Conservation (phyloP, 2,113 vertebrate genomes). For the Lota lota region DNA sequence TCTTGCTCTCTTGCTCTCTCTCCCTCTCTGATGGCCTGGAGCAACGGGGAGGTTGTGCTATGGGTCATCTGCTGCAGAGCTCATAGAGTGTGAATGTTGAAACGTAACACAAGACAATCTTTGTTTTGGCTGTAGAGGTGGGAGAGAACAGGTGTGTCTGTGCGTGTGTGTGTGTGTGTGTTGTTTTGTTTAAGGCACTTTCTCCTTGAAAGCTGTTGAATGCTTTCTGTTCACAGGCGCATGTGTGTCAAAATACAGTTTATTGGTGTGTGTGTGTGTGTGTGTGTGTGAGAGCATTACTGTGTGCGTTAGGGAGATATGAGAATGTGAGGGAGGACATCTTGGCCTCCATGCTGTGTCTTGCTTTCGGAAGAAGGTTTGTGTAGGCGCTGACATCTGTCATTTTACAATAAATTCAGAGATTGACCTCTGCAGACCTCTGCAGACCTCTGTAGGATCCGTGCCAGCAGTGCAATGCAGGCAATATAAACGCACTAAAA, state of each 20-base stretch:
- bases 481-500: slow-evolving; percentile 34
- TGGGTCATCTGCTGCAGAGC: slow-evolving; percentile 14
- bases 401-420: slow-evolving; percentile 20
- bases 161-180: slow-evolving; percentile 17
- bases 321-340: neutral
- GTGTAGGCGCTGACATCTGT: neutral
- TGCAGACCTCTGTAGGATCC: neutral
- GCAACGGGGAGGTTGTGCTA: slow-evolving; percentile 18
- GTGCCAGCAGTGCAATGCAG: slow-evolving; percentile 9
- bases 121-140: slow-evolving; percentile 39
- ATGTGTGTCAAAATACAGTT: slow-evolving; percentile 7
- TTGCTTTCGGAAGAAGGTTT: neutral
- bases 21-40: slow-evolving; percentile 8
- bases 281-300: neutral
- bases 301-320: too few species aligned
- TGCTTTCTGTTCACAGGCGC: neutral
- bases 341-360: neutral
- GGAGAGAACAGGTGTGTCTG: slow-evolving; percentile 49
- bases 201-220: neutral
- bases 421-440: slow-evolving; percentile 33
- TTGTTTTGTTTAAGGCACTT: neutral
- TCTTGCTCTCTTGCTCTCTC: neutral
- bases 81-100: slow-evolving; percentile 29
- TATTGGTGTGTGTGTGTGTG: neutral
- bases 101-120: slow-evolving; percentile 41